Evolutionary conservation across 2,797 vertebrate species (phyloP).

Genomic region (Champsocephalus esox): DNA sequence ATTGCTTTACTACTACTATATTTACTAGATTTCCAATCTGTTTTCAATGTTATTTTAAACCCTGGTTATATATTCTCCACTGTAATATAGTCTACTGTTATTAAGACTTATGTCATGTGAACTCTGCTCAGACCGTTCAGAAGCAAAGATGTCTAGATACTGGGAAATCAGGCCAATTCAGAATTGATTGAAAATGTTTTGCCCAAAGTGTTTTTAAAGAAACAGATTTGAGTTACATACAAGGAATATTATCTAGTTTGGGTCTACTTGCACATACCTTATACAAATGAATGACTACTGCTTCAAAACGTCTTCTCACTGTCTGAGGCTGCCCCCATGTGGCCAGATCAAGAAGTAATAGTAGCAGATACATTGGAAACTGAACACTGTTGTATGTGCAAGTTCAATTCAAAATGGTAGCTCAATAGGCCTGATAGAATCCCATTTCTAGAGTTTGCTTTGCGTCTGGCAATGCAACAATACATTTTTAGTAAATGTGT

Average conservation of each 20-base stretch:
- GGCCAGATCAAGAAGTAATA: conserved; percentile 38
- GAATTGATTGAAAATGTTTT: neutral
- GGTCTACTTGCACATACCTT: neutral
- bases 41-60: conserved; percentile 1
- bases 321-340: conserved; percentile 60
- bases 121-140: too few species aligned
- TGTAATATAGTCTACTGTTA: too few species aligned
- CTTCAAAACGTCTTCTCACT: conserved; percentile 2
- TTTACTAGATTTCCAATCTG: neutral
- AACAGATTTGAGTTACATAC: neutral
- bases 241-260: neutral
- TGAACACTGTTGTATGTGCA: too few species aligned
- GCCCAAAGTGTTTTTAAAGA: neutral
- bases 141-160: neutral
- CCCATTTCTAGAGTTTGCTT: too few species aligned
- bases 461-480: too few species aligned
- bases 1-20: neutral
- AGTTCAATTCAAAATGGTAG: too few species aligned
- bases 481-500: too few species aligned
- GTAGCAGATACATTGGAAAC: neutral
- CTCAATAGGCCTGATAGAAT: too few species aligned
- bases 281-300: neutral
- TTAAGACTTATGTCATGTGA: too few species aligned
- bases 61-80: neutral
- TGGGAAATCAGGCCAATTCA: neutral